Evolutionary conservation across 2,888 invertebrate species (phyloP), one percentile per base, ranked within the genome.

Genomic region (Dryocosmus kuriphilus): DNA sequence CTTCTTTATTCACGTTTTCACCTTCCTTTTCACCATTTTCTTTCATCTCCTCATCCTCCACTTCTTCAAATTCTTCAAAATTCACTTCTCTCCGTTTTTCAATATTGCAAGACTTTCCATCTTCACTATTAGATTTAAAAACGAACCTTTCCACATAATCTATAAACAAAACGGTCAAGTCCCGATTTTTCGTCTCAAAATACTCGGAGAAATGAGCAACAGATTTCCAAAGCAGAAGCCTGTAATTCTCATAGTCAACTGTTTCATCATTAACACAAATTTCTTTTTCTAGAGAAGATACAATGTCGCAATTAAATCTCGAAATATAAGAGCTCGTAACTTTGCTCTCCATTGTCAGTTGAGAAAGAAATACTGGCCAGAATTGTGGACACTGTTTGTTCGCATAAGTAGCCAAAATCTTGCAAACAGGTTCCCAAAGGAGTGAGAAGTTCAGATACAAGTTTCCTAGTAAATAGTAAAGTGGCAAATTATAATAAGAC

Each of bases 371-470:
- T 57, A 95, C 92, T 0, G 92, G 91, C 97, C 97, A 97, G 92
- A 97, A 97, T 35, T 93, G 92, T n/a, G 94, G 92, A 1, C 87
- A 91, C 1, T 88, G 86, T 74, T 87, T 88, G 6, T 74, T 93
- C 0, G 97, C 96, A 89, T 96, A 96, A 0, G 95, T 94, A 1
- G 95, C 94, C 67, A 98, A 94, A 60, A 98, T 93, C 87, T 96
- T 94, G 22, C 94, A 93, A 0, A 96, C 93, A 0, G 98, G 97
- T 81, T 96, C 95, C 98, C 98, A 98, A 0, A 99, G 90, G 19
- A 97, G 92, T 85, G 96, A 96, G 87, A 99, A 98, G 90, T 98
- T 98, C 27, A 96, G 93, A 90, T 96, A 97, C 73, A 98, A 92
- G 79, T 95, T 94, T 2, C 98, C 98, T 46, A 98, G 93, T 86